These are phyloP conservation scores for Acrobasis consociella DNA, from an alignment of 2,888 invertebrate genomes.

Conservation along the genomic window DNA sequence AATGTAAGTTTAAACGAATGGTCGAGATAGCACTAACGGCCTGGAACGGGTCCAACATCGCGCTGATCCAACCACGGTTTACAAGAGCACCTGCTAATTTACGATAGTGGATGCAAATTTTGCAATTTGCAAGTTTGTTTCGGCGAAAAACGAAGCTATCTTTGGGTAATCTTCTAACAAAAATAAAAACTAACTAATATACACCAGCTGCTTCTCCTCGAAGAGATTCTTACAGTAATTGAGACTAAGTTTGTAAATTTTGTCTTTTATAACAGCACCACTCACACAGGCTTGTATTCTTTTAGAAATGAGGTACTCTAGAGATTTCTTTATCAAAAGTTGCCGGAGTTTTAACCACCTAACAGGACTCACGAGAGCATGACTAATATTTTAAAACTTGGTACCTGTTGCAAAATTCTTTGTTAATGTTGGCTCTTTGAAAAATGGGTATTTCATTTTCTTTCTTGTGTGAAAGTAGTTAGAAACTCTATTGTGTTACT, in stretches of 20 bases:
- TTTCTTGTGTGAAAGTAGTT: neutral
- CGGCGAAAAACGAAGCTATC: neutral
- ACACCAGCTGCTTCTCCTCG: no score
- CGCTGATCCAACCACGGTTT: conserved; percentile 2
- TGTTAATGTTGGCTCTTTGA: neutral
- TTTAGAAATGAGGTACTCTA: conserved; percentile 7
- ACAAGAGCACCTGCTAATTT: conserved; percentile 16
- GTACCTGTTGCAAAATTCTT: neutral
- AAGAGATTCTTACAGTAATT: no score
- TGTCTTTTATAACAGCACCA: neutral
- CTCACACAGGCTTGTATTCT: conserved; percentile 6
- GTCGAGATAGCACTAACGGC: conserved; percentile 15
- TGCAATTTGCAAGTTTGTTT: conserved; percentile 2
- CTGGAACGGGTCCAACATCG: conserved; percentile 10
- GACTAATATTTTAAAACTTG: conserved; percentile 7
- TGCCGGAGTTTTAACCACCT: conserved; percentile 2
- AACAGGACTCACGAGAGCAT: neutral
- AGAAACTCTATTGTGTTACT: neutral
- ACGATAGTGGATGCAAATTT: neutral
- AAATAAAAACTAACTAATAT: no score
- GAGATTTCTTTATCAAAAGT: conserved; percentile 9
- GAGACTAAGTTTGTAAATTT: neutral
- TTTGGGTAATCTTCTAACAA: neutral
- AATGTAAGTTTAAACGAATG: conserved; percentile 14
- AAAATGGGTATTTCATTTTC: neutral